Evolutionary conservation across 1,140 invertebrate species (phyloP), one percentile per base, ranked within the genome.

Genomic region (Tetraneura akinire): DNA sequence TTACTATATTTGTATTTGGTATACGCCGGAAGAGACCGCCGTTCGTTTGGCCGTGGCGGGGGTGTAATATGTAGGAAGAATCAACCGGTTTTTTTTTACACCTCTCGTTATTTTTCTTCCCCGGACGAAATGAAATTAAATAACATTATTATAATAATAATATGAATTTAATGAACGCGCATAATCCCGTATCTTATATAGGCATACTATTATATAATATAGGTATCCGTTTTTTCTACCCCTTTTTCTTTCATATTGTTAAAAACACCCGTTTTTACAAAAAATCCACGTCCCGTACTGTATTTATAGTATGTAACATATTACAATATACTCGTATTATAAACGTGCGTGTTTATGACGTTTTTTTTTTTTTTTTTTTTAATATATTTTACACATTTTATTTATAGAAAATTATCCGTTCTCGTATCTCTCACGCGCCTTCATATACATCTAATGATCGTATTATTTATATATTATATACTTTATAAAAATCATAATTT

Each of bases 31-130:
- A 74, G 51, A 74, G 29, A 74, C 71, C 8, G 51, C 71, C 71
- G 71, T n/a, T n/a, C 21, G 11, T 37, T 6, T 26, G 70, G 49
- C 10, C 53, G 73, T 26, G 70, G 49, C 10, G 73, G 73, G 23
- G 37, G 73, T n/a, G n/a, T n/a, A n/a, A n/a, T n/a, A n/a, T n/a
- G n/a, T 55, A 78, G 74, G 55, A 62, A 78, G 74, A 78, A 26
- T 37, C 16, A 23, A 78, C 74, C 74, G 74, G 74, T 78, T 78
- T 37, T 71, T 71, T 13, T 71, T 49, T 71, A n/a, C 21, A 76
- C 53, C 14, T 47, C 32, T 18, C 14, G 57, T 62, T 37, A 3
- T 32, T 29, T 68, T 71, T 71, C 68, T 49, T 71, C 68, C 45
- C 45, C 16, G 10, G 8, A 51, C 47, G 18, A 23, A 23, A 47